Base-by-base conservation (phyloP, 1,140 invertebrate species). In the Caenorhabditis latens region DNA sequence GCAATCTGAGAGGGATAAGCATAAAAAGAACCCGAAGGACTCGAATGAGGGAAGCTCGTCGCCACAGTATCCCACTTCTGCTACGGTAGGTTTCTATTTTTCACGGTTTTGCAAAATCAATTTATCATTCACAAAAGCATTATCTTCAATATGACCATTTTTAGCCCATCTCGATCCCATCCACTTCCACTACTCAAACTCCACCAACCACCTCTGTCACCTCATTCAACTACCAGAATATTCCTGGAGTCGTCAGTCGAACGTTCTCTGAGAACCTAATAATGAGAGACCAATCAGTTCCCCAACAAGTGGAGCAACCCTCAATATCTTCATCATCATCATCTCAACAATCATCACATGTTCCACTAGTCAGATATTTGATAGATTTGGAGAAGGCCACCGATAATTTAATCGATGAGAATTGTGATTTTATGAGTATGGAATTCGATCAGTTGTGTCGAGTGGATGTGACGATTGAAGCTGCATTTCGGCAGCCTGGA, bases 381-480 rank as follows among this genome's bases (percentile, higher is more conserved):
- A 82, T 88, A 1, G 84, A 89, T 65, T 65, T 89, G 55, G 87
- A 88, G 46, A 79, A 50, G 32, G 40, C 42, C 16, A 75, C 63
- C 9, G 87, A 88, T 65, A 87, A 86, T 55, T 79, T 87, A 84
- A 65, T 58, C 40, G 87, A 88, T 21, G 84, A 86, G 40, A 84
- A 87, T 46, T 61, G 61, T 14, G 88, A 89, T 19, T 75, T 75
- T n/a, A 85, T 89, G 83, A 88, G 83, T 16, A 79, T 75, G 42
- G 75, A 89, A 46, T 89, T 89, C 58, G 86, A 88, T 65, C 46
- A 87, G 24, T 57, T 89, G 32, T 89, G 88, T 82, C 42, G 88
- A 42, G 88, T 89, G 40, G 88, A 89, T 83, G 88, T 89, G 2
- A 89, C 88, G 6, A 89, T 89, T 85, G 88, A 89, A 61, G 58